Evolutionary conservation across 2,797 vertebrate species (phyloP), one percentile per base, ranked within the genome.

Genomic region (Cryptoprocta ferox): DNA sequence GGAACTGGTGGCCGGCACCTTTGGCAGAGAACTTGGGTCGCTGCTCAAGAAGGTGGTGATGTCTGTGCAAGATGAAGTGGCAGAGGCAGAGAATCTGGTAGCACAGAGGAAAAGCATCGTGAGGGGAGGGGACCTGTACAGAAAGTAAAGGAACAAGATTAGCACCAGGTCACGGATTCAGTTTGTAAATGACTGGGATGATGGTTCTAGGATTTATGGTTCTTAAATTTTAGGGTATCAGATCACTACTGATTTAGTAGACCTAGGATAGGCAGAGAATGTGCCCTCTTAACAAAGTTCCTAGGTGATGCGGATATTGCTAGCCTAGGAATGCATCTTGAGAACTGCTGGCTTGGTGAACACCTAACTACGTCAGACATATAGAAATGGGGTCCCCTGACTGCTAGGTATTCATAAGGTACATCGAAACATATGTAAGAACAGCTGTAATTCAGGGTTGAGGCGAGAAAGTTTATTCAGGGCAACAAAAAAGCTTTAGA

Each of bases 91-190:
- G 98, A 99, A 99, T 97, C 99, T 99, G 98, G 99, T 99, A 39
- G 99, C 99, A 0, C 99, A 99, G 80, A 99, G 98, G 85, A 99
- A 99, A 28, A 99, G 98, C 53, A 99, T 98, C 56, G 98, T 99
- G 95, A 99, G 98, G 0, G 99, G 99, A 4, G 99, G 99, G 97
- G 98, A 99, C 99, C 99, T 99, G 98, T 50, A 82, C 50, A 96
- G 37, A 94, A 96, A 83, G 76, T n/a, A 56, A 92, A 89, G n/a
- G 35, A 83, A 85, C 24, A 96, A 50, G 48, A 59, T 91, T 68
- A 96, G 81, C 73, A 95, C 53, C 24, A 94, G 53, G 59, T 98
- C 35, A 65, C 56, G 96, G 30, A 93, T 79, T 66, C 16, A 73
- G 16, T 85, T 79, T 35, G 45, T 66, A 94, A 88, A 92, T 56